Percentiles rank a stretch among this genome's conserved stretches.
phyloP scores from a whole-genome alignment of 92 coral and sea anemone species.

The Parazoanthus darwini region DNA sequence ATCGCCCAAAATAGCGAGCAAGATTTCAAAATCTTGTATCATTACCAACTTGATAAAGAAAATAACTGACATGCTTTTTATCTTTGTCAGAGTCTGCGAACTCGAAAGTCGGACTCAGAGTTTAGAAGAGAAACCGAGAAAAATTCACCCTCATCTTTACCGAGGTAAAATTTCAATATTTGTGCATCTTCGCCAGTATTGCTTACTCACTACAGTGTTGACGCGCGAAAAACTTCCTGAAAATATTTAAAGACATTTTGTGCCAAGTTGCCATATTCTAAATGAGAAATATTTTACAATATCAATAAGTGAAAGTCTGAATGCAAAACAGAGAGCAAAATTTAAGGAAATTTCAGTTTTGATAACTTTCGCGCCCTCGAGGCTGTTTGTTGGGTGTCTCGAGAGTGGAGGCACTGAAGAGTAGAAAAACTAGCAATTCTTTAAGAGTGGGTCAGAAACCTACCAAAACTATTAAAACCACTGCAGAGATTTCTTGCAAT shows the following conservation, averaged over 20 bases:
- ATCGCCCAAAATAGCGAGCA: constrained; percentile 11
- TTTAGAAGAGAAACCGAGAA: neutral
- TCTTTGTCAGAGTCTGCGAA: neutral
- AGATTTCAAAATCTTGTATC: neutral
- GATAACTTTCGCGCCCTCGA: constrained; percentile 30
- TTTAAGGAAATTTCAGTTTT: constrained; percentile 29
- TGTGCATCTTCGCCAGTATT: neutral
- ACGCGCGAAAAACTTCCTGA: constrained; percentile 24
- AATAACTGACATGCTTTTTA: neutral
- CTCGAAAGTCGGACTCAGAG: neutral
- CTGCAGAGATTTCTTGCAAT: neutral
- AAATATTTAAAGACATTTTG: neutral
- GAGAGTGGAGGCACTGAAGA: constrained; percentile 34
- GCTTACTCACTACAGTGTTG: neutral
- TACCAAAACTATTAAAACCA: constrained; percentile 27
- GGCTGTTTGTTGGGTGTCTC: constrained; percentile 21
- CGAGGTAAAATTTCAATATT: constrained; percentile 15
- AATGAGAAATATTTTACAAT: neutral
- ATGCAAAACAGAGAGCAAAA: neutral
- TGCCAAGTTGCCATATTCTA: neutral
- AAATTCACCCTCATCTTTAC: constrained; percentile 23
- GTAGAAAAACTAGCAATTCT: constrained; percentile 32
- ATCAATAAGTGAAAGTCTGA: neutral
- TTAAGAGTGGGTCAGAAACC: constrained; percentile 26
- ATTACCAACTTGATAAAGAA: neutral